These are phyloP conservation scores for Phoxinus dragarum DNA, from an alignment of 2,797 vertebrate species.

Conservation along the genomic window DNA sequence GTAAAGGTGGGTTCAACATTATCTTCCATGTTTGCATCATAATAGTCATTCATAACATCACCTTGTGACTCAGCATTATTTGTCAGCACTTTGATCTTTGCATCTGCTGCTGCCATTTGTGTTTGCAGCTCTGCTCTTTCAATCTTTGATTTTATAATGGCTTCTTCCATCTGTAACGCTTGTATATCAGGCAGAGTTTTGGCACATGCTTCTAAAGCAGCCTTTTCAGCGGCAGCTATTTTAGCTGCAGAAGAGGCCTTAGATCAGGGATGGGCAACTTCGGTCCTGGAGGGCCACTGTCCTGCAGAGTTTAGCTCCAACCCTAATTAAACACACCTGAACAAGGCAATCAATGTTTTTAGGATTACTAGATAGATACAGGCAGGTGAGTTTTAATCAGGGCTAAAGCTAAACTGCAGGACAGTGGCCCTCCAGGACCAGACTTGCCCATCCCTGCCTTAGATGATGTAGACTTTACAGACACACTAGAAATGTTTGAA, in stretches of 20 bases:
- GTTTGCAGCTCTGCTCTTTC: not conserved
- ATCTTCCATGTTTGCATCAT: not conserved
- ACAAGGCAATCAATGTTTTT: no score
- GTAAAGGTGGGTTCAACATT: slow-evolving; percentile 2
- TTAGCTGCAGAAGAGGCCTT: not conserved
- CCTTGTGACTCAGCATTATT: not conserved
- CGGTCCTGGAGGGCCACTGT: no score
- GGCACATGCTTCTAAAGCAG: not conserved
- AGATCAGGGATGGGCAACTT: no score
- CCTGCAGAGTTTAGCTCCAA: no score
- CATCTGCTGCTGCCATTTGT: not conserved
- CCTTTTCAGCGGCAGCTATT: not conserved
- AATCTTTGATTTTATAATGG: not conserved
- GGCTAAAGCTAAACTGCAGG: no score
- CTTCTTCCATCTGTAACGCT: slow-evolving; percentile 6
- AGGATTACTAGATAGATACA: no score
- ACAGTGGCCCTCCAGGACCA: no score
- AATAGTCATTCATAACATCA: not conserved
- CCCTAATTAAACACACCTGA: no score
- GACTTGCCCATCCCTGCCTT: no score
- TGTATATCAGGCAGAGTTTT: not conserved
- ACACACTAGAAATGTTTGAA: not conserved
- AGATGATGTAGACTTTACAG: not conserved
- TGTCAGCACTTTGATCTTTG: not conserved
- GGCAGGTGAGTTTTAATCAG: no score